A percentile compares a stretch with the other conserved stretches of the same genome.
Conservation (phyloP, 2,113 vertebrate species). For the Rhombomys opimus region DNA sequence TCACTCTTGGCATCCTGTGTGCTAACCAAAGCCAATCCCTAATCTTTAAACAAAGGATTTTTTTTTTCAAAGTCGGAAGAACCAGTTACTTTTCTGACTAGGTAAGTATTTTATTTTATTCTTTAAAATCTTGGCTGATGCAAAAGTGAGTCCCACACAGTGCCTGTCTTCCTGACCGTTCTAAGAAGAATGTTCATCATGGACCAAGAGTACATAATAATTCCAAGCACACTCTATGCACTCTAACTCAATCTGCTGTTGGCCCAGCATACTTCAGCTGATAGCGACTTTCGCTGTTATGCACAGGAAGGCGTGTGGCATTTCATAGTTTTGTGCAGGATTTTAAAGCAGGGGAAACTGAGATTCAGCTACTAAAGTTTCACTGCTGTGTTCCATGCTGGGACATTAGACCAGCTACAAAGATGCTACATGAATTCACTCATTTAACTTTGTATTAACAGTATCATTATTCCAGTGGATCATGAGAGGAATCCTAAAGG, state of each 20-base stretch:
- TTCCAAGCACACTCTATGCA: not conserved
- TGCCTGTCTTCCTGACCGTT: not conserved
- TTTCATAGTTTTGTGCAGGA: not conserved
- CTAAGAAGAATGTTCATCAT: not conserved
- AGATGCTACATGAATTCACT: not conserved
- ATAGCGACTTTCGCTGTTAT: not conserved
- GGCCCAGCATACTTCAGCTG: not conserved
- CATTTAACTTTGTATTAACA: not conserved
- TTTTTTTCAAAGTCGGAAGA: not conserved
- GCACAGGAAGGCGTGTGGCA: not conserved
- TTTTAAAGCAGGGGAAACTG: slow-evolving; percentile 18
- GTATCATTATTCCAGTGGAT: not conserved
- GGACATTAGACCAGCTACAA: not conserved
- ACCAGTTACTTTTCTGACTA: not conserved
- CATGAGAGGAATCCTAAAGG: not conserved
- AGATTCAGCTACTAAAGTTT: not conserved
- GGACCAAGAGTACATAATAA: not conserved
- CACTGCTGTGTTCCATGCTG: not conserved
- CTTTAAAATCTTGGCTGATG: not conserved
- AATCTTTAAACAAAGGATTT: slow-evolving; percentile 19
- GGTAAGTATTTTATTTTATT: not conserved
- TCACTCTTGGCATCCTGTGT: not conserved
- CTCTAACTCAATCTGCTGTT: not conserved
- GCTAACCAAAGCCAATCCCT: not conserved
- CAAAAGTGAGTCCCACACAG: not conserved